Conservation (phyloP, 2,113 vertebrate species). For the Cyanoliseus patagonus region DNA sequence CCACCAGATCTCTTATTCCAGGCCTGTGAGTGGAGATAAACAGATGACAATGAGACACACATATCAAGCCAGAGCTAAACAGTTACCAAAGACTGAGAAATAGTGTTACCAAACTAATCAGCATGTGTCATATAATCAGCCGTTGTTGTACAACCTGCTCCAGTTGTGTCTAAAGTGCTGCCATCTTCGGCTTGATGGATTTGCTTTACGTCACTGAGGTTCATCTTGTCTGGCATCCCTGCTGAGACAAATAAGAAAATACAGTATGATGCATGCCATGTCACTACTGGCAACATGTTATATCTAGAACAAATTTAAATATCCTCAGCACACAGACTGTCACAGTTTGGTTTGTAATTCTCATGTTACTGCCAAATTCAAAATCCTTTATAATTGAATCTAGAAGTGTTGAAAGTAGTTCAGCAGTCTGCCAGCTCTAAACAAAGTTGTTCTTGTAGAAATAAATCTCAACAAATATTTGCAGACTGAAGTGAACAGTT, state of each 20-base stretch:
- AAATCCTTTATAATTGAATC: neutral
- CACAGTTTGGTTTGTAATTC: neutral
- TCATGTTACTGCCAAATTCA: neutral
- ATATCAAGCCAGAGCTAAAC: neutral
- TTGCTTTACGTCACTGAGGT: slow-evolving; percentile 70
- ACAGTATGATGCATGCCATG: slow-evolving; percentile 7
- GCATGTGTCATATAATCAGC: neutral
- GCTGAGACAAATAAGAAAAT: slow-evolving; percentile 66
- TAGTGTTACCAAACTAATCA: slow-evolving; percentile 28
- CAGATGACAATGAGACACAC: neutral
- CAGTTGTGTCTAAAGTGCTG: slow-evolving; percentile 45
- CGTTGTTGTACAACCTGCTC: slow-evolving; percentile 2
- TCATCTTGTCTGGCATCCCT: slow-evolving; percentile 72
- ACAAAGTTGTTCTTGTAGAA: neutral
- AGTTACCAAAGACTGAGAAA: slow-evolving; percentile 64
- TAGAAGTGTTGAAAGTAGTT: neutral
- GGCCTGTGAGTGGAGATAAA: neutral
- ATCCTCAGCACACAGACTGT: neutral
- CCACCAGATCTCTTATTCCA: neutral
- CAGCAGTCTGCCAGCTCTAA: neutral
- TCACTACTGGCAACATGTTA: neutral
- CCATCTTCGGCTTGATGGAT: slow-evolving; percentile 42
- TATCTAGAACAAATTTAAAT: neutral
- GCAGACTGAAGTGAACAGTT: neutral
- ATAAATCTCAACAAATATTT: slow-evolving; percentile 6